Evolutionary conservation across 2,113 vertebrate species (phyloP).

Genomic region (Chlamydotis undulata): DNA sequence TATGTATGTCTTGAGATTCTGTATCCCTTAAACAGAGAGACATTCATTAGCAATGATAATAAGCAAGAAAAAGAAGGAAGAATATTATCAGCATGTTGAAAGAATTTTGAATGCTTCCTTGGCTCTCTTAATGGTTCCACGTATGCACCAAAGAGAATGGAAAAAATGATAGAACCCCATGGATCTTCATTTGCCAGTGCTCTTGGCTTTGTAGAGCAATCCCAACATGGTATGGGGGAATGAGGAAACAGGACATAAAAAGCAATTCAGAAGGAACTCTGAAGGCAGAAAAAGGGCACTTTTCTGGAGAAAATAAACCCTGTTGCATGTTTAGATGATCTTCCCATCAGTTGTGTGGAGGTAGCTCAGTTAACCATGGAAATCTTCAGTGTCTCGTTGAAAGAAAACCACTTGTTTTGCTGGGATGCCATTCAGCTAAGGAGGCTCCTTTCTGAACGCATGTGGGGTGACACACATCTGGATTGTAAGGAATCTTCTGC

Average conservation of each 20-base stretch:
- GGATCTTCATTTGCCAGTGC: neutral
- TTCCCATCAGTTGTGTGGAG: neutral
- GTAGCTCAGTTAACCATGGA: neutral
- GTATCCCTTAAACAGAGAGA: neutral
- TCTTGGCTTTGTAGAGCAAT: neutral
- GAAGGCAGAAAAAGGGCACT: neutral
- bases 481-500: neutral
- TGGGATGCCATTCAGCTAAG: neutral
- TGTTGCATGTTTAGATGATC: neutral
- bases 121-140: neutral
- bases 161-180: neutral
- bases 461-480: neutral
- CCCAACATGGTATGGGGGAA: neutral
- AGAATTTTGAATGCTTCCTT: neutral
- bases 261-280: neutral
- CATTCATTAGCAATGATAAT: neutral
- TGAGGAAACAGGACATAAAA: neutral
- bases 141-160: neutral
- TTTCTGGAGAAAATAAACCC: neutral
- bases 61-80: neutral
- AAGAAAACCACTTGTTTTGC: neutral
- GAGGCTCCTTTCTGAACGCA: neutral
- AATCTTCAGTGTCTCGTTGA: neutral
- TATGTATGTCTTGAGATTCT: neutral
- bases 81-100: neutral